Evolutionary conservation across 2,113 vertebrate genomes (phyloP), one percentile per base, ranked within the genome.

Genomic region (Axis porcinus): DNA sequence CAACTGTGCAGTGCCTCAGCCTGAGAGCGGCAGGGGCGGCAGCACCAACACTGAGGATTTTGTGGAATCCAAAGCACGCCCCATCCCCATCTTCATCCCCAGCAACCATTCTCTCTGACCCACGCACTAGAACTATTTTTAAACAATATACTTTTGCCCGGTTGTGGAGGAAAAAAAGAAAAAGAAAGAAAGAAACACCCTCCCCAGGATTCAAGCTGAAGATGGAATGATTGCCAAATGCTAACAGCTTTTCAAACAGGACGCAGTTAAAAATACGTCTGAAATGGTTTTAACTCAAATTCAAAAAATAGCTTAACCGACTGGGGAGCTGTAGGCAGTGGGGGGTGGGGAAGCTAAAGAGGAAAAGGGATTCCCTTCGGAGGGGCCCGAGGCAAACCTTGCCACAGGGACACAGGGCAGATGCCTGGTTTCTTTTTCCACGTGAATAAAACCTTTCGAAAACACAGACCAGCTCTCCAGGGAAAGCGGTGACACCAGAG

Each of bases 191-290:
- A 93, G 91, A 96, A 89, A 90, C 90, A 79, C 79, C 88, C 79
- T 95, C 93, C 79, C 76, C 54, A 95, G 91, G 89, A 98, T 98
- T 97, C 95, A 96, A 97, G 97, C 97, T 97, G 96, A 97, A 97
- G 97, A 95, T 82, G 96, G 98, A 98, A 97, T 97, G 97, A 98
- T 98, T 98, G 98, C 97, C 98, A 98, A 98, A 97, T 70, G 95
- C 96, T 97, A 98, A 98, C 98, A 98, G 97, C 95, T 98, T 98
- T 98, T 97, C 16, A 25, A 98, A 98, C 93, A 98, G 94, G 97
- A 96, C 86, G 79, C 58, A 95, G 98, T 97, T 98, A 98, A 98
- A 98, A 98, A 98, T 98, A 97, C 57, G 58, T 94, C 97, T 97
- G 94, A 97, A 96, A 96, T 83, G 89, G 89, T 97, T 98, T 97